Percentiles rank a stretch among this genome's conserved stretches.
These are phyloP conservation scores for Acronicta leporina DNA, from an alignment of 2,888 invertebrate genomes.

Conservation along the genomic window DNA sequence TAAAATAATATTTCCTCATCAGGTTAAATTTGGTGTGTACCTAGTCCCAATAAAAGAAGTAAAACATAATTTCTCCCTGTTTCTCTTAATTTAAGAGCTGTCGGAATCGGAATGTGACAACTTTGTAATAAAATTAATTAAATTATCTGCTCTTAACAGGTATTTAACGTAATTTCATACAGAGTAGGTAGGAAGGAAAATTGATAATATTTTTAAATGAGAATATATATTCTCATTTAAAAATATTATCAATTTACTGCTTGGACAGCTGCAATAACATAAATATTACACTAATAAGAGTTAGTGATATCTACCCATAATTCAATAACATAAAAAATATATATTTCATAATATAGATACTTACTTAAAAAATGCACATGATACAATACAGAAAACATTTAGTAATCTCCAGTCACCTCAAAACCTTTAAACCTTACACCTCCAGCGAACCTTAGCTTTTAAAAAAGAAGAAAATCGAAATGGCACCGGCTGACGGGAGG, in stretches of 20 bases:
- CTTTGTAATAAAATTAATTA: constrained; percentile 15
- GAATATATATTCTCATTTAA: too few relatives aligned
- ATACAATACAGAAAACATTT: constrained; percentile 3
- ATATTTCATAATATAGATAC: neutral
- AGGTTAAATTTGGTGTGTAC: constrained; percentile 11
- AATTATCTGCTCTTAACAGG: constrained; percentile 2
- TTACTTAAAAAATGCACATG: neutral
- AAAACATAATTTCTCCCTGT: constrained; percentile 5
- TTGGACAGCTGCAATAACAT: too few relatives aligned
- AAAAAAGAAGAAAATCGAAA: constrained; percentile 60
- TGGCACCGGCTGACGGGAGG: constrained; percentile 61
- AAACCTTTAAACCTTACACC: constrained; percentile 47
- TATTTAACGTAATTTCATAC: constrained; percentile 4
- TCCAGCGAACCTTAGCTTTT: constrained; percentile 46
- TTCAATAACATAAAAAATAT: neutral
- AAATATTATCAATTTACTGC: too few relatives aligned
- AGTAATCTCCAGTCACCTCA: constrained; percentile 39
- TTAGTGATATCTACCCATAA: too few relatives aligned
- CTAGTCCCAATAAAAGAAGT: neutral
- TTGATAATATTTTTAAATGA: too few relatives aligned
- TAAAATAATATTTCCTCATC: too few relatives aligned
- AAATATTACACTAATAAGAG: too few relatives aligned
- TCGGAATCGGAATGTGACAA: constrained; percentile 1
- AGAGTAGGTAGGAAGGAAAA: too few relatives aligned
- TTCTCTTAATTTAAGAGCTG: constrained; percentile 7